Evolutionary conservation across 2,797 vertebrate species (phyloP).

Genomic region (Lindbergichthys nudifrons): DNA sequence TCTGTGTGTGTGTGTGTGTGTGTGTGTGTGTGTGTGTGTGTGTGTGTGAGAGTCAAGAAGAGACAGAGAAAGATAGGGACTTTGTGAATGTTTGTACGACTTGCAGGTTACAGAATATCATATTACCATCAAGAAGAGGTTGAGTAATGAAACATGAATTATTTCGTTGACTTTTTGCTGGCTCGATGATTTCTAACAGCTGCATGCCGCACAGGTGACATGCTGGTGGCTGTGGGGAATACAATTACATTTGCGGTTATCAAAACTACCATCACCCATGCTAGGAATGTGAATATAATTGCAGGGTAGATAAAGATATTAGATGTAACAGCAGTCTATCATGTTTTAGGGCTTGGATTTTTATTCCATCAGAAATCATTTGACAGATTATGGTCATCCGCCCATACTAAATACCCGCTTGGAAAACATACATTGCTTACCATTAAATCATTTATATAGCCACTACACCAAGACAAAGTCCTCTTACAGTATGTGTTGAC

Average conservation of each 20-base stretch:
- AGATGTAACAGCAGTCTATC: not conserved
- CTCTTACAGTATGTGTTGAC: too few relatives aligned
- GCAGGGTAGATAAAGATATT: not conserved
- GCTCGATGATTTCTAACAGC: slow-evolving; percentile 4
- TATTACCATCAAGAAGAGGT: not conserved
- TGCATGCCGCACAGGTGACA: slow-evolving; percentile 19
- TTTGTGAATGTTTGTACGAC: not conserved
- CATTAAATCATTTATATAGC: not conserved
- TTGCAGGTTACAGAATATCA: not conserved
- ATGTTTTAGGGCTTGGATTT: not conserved
- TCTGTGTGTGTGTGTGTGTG: not conserved
- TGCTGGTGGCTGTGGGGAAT: slow-evolving; percentile 17
- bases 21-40: not conserved
- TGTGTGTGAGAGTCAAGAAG: not conserved
- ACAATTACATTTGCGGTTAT: slow-evolving; percentile 18
- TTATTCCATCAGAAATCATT: not conserved
- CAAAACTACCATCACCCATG: not conserved
- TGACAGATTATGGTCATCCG: not conserved
- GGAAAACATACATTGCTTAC: not conserved
- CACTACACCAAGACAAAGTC: too few relatives aligned
- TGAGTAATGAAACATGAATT: slow-evolving; percentile 10
- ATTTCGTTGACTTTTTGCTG: not conserved
- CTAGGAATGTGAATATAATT: not conserved
- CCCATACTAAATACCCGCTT: not conserved
- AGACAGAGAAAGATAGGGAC: not conserved